Base-by-base conservation (phyloP, 2,113 vertebrate genomes). In the Coptodon rendalli region DNA sequence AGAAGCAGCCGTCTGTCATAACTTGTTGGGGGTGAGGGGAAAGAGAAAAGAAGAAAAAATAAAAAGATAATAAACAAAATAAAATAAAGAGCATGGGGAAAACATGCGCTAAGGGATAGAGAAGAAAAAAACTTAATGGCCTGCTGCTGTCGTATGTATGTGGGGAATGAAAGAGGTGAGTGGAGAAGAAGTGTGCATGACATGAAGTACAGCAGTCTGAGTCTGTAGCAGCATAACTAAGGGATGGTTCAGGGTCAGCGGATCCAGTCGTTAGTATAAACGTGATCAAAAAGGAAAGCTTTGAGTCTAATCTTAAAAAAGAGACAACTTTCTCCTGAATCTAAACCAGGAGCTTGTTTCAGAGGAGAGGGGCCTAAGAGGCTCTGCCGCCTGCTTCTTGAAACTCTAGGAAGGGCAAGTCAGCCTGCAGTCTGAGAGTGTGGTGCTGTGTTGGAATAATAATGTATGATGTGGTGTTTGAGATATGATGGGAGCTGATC, bases 111-210 rank as follows among this genome's bases (percentile, higher is more conserved):
- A 57, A 57, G 27, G 22, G 6, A 57, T 27, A 27, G 54, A 27
- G 22, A 57, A 0, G 22, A 57, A 22, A 27, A 27, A 57, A 27
- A 0, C 54, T 7, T 14, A 14, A 56, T 56, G 54, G 6, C 12
- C 0, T 56, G 54, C 12, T 56, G 54, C 54, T 1, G 0, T 56
- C 0, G 54, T 56, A 3, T 56, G 4, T 19, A 57, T 57, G 22
- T 57, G 27, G 6, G 1, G 22, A 57, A 61, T 61, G 14, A 31
- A 31, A 61, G 27, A 31, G 57, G 1, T 61, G 57, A 61, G 4
- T 31, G 7, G 14, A 31, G 54, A 59, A 59, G 57, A 61, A 6
- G 14, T 31, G 57, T 61, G 14, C 27, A 31, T 59, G 4, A 31
- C 27, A 29, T 29, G 56, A 59, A 59, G 12, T 14, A 29, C 57